These are phyloP conservation scores for Valencia hispanica DNA, from an alignment of 2,797 vertebrate genomes.

Conservation along the genomic window DNA sequence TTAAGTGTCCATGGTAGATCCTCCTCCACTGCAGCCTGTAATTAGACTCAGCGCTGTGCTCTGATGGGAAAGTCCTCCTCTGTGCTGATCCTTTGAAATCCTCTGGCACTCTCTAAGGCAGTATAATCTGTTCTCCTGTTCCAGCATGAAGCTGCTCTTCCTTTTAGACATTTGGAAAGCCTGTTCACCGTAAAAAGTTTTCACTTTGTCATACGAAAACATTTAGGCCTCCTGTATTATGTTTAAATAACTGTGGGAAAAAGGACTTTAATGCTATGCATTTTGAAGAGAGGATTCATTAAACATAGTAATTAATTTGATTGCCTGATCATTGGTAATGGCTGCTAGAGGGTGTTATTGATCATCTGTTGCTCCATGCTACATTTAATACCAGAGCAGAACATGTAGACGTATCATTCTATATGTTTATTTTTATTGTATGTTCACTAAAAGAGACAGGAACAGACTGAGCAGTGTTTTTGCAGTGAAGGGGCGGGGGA, in stretches of 20 bases:
- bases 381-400: not conserved
- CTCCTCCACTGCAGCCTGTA: conserved; percentile 41
- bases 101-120: not conserved
- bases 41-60: conserved; percentile 44
- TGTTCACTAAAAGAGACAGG: no score
- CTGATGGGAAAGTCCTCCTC: conserved; percentile 27
- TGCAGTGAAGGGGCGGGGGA: no score
- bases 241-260: not conserved
- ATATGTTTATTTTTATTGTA: no score
- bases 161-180: not conserved
- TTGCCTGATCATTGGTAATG: not conserved
- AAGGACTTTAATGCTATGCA: not conserved
- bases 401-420: no score
- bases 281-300: not conserved
- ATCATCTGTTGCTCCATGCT: not conserved
- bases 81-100: conserved; percentile 49
- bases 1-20: conserved; percentile 33
- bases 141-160: not conserved
- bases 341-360: not conserved
- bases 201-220: no score
- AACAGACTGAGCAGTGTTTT: no score
- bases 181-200: not conserved
- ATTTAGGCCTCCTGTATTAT: no score
- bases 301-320: not conserved
- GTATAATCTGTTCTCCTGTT: not conserved